Base-by-base conservation (phyloP, 2,797 vertebrate species). In the Sternotherus odoratus region DNA sequence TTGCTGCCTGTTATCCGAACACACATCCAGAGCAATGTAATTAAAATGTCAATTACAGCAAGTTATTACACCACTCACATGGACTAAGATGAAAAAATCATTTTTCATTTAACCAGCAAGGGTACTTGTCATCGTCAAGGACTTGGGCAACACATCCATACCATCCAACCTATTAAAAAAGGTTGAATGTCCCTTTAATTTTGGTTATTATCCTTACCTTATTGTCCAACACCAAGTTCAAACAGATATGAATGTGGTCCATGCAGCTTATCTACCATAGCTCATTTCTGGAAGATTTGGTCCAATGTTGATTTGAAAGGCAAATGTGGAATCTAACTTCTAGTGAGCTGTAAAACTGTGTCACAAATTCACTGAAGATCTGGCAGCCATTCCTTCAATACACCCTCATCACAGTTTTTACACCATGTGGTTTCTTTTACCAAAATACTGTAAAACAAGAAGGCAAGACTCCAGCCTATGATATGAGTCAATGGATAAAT, bases 1-100 rank as follows among this genome's bases (percentile, higher is more conserved):
- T 89, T 92, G 80, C 50, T 78, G 78, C 69, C 93, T 82, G 15
- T 88, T 95, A 95, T 88, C 93, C 72, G 83, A 72, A 90, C 88
- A 86, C 84, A 94, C 86, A 94, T 77, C 92, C 92, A 75, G 84
- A 96, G 75, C 43, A 92, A 87, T 80, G 83, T 15, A 77, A 54
- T 82, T 77, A 95, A 92, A 88, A 74, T 87, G 53, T 78, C 33
- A 87, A 80, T 48, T 87, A 84, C 92, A 93, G 60, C 33, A 82
- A 85, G 93, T 82, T 78, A 77, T 43, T 72, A 50, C 54, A 51
- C 49, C 75, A 90, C 13, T 72, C 75, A 7, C 2, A 57, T 0
- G 17, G 94, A 85, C 1, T 0, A 16, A 2, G 87, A 24, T 78
- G 79, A 72, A 93, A 92, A 88, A 48, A 66, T 43, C 6, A 10